Conservation (phyloP, 2,113 vertebrate species). For the Parotia lawesii region DNA sequence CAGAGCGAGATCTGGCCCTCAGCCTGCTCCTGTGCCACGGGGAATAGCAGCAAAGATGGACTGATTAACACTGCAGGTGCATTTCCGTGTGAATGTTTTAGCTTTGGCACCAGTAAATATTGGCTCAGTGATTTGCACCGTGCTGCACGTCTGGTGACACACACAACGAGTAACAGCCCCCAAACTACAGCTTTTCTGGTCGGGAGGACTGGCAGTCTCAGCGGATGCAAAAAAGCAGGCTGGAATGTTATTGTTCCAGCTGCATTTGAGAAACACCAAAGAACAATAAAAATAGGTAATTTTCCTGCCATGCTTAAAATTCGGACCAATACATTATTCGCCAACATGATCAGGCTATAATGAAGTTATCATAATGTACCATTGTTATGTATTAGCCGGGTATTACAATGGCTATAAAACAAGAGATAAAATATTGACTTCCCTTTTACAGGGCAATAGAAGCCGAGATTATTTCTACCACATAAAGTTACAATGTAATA, state of each 20-base stretch:
- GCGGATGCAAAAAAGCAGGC: not conserved
- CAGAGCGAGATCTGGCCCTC: slow-evolving; percentile 12
- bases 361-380: slow-evolving; percentile 55
- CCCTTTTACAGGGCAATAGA: slow-evolving; percentile 45
- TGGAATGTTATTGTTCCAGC: slow-evolving; percentile 11
- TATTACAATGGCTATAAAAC: slow-evolving; percentile 52
- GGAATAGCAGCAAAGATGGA: slow-evolving; percentile 8
- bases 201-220: slow-evolving; percentile 31
- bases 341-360: slow-evolving; percentile 46
- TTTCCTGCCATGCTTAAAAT: slow-evolving; percentile 53
- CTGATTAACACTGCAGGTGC: slow-evolving; percentile 53
- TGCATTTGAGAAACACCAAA: slow-evolving; percentile 5
- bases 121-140: not conserved
- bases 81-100: slow-evolving; percentile 11
- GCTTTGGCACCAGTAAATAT: slow-evolving; percentile 23
- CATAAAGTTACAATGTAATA: slow-evolving; percentile 39
- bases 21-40: not conserved
- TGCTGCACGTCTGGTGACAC: not conserved
- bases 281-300: slow-evolving; percentile 51
- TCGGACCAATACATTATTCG: slow-evolving; percentile 34
- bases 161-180: not conserved
- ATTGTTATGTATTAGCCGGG: slow-evolving; percentile 49
- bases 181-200: not conserved
- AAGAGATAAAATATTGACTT: slow-evolving; percentile 59
- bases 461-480: slow-evolving; percentile 46